Conservation (phyloP, 2,888 invertebrate species). For the Luffia ferchaultella region DNA sequence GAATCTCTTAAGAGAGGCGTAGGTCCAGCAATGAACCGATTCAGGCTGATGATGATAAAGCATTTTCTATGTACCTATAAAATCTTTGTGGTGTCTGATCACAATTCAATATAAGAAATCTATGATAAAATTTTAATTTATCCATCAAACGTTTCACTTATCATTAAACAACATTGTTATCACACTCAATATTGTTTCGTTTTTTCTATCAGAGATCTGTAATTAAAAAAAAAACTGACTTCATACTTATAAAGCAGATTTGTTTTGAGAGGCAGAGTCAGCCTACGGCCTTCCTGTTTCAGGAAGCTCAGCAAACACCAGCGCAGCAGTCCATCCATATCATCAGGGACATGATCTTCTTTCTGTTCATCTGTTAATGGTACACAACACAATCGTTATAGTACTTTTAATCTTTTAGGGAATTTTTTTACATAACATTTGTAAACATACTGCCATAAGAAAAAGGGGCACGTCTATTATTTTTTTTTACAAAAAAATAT, state of each 20-base stretch:
- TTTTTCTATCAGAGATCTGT: background rate
- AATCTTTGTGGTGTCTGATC: too few relatives aligned
- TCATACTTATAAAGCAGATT: slow-evolving; percentile 78
- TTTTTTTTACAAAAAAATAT: background rate
- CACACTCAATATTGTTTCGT: background rate
- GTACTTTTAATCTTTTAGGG: background rate
- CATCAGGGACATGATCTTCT: slow-evolving; percentile 32
- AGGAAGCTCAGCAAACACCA: slow-evolving; percentile 83
- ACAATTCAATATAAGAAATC: too few relatives aligned
- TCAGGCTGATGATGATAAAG: background rate
- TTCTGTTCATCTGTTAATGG: slow-evolving; percentile 19
- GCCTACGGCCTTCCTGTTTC: slow-evolving; percentile 75
- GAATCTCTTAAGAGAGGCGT: background rate
- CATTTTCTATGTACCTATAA: too few relatives aligned
- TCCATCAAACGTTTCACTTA: too few relatives aligned
- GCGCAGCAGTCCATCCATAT: slow-evolving; percentile 77
- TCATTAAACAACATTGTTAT: too few relatives aligned
- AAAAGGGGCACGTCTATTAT: background rate
- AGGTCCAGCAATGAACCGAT: background rate
- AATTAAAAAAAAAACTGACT: background rate
- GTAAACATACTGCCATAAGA: background rate
- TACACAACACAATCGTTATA: slow-evolving; percentile 1
- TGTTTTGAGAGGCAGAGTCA: slow-evolving; percentile 79
- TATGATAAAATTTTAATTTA: too few relatives aligned
- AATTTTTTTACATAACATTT: background rate